phyloP scores from a whole-genome alignment of 1,140 invertebrate genomes.

The Drosophila triauraria region DNA sequence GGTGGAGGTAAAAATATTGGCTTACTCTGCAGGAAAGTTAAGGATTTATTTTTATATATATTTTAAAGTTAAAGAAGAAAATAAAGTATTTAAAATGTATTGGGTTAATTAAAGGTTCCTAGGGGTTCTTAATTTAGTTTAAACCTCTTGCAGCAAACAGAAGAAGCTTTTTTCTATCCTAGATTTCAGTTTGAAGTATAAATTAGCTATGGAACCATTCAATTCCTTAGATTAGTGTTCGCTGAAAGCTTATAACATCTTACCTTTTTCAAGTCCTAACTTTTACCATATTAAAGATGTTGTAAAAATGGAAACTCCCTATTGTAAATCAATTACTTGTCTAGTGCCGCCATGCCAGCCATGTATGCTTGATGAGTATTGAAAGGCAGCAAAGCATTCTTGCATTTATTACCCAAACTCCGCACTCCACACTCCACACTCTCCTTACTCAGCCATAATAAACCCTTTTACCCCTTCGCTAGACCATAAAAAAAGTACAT shows the following conservation, averaged over 20 bases:
- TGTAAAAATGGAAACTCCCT: background rate
- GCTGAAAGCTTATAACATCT: no score
- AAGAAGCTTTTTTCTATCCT: no score
- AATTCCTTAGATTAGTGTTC: no score
- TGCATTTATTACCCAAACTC: conserved; percentile 16
- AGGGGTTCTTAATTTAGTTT: no score
- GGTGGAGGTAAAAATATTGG: background rate
- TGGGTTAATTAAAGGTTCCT: no score
- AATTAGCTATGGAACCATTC: no score
- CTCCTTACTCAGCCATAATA: conserved; percentile 2
- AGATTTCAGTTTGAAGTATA: no score
- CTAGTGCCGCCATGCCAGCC: conserved; percentile 1
- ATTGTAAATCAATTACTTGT: conserved; percentile 25
- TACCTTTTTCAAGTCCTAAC: no score
- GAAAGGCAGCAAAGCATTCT: conserved; percentile 13
- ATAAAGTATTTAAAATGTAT: no score
- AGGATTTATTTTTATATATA: background rate
- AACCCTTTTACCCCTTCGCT: conserved; percentile 16
- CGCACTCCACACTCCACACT: background rate
- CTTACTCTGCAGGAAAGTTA: background rate
- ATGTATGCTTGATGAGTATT: conserved; percentile 12
- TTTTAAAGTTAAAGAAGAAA: no score
- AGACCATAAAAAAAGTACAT: conserved; percentile 25
- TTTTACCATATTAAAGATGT: background rate
- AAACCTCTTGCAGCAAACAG: no score